These are phyloP conservation scores for Dyspetes luteomarginatus DNA, from an alignment of 2,888 invertebrate species.

Conservation along the genomic window DNA sequence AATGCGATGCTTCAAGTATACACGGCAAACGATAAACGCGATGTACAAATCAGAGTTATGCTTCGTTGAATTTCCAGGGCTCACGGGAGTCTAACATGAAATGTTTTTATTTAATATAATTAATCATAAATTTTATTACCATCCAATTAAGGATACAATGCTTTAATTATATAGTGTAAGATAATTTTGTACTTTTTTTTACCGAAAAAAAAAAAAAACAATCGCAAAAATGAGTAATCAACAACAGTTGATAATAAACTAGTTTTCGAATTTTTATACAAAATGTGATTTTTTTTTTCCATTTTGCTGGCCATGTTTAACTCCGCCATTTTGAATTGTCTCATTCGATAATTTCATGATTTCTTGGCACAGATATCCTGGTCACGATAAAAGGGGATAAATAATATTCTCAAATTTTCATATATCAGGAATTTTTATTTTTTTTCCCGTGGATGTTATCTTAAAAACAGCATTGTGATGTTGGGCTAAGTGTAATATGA, in stretches of 20 bases:
- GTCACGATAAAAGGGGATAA: not conserved
- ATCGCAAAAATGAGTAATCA: too few species aligned
- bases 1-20: conserved; percentile 73
- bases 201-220: too few species aligned
- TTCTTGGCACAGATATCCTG: too few species aligned
- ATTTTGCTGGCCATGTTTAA: too few species aligned
- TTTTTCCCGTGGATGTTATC: conserved; percentile 69
- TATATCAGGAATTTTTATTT: not conserved
- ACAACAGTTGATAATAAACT: too few species aligned
- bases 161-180: not conserved
- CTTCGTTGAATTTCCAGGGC: conserved; percentile 17
- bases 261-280: too few species aligned
- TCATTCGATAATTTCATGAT: too few species aligned
- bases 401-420: not conserved
- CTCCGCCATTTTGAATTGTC: too few species aligned
- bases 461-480: conserved; percentile 70
- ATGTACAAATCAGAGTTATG: conserved; percentile 67
- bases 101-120: not conserved
- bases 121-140: too few species aligned
- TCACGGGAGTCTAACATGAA: not conserved
- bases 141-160: not conserved
- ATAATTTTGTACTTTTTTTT: conserved; percentile 52
- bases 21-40: conserved; percentile 74
- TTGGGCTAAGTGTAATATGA: conserved; percentile 70
- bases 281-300: too few species aligned